phyloP scores from a whole-genome alignment of 2,888 invertebrate species.

The Melieria crassipennis region DNA sequence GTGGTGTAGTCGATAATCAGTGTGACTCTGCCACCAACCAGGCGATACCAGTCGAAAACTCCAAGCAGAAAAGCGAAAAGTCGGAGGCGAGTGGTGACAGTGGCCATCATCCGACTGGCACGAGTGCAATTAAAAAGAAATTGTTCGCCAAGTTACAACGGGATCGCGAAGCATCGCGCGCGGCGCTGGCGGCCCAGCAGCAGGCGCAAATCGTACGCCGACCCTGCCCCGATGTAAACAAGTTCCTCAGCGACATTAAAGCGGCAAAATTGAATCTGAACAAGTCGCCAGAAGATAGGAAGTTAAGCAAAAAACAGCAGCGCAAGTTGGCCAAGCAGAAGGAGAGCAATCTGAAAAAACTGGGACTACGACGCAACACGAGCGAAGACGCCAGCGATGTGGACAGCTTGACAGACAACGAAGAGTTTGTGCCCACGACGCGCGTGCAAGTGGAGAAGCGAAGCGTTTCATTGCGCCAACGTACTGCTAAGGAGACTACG shows the following conservation, averaged over 20 bases:
- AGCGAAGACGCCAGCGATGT: slow-evolving; percentile 57
- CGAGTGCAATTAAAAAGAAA: slow-evolving; percentile 57
- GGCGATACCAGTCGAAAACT: not conserved
- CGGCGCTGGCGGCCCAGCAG: slow-evolving; percentile 22
- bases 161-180: slow-evolving; percentile 49
- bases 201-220: slow-evolving; percentile 44
- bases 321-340: slow-evolving; percentile 68
- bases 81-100: slow-evolving; percentile 44
- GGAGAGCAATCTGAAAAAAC: slow-evolving; percentile 70
- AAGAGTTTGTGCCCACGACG: slow-evolving; percentile 64
- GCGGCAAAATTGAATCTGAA: slow-evolving; percentile 59
- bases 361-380: slow-evolving; percentile 65
- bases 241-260: slow-evolving; percentile 62
- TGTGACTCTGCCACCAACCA: slow-evolving; percentile 8
- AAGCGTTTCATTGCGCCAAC: slow-evolving; percentile 61
- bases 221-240: slow-evolving; percentile 59
- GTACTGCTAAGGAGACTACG: slow-evolving; percentile 48
- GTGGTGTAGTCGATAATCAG: slow-evolving; percentile 13
- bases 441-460: slow-evolving; percentile 62
- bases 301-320: slow-evolving; percentile 64
- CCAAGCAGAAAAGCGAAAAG: slow-evolving; percentile 33
- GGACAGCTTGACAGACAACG: slow-evolving; percentile 62
- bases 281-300: slow-evolving; percentile 64
- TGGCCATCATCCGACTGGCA: slow-evolving; percentile 39
- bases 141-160: slow-evolving; percentile 51